Base-by-base conservation (phyloP, 2,797 vertebrate genomes). In the Erpetoichthys calabaricus region DNA sequence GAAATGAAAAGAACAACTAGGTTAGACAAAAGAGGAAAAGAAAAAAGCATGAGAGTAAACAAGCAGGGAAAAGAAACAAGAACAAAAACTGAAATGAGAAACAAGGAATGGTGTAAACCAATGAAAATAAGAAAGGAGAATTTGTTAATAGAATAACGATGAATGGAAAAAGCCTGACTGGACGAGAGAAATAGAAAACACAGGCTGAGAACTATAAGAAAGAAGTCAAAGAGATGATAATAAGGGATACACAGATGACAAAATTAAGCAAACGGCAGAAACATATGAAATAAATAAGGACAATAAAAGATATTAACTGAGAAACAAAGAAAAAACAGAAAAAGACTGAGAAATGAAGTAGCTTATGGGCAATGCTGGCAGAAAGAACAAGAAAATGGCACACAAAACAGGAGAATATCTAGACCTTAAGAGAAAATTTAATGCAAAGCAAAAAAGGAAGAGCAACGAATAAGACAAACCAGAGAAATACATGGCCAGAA, bases 51-150 rank as follows among this genome's bases (percentile, higher is more conserved):
- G 25, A 44, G 46, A 62, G n/a, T n/a, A n/a, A n/a, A n/a, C n/a
- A n/a, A n/a, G 60, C 5, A 68, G 76, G 70, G 75, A 73, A 71
- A 9, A 1, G 44, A 5, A 3, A 49, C 44, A 47, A 52, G 44
- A 59, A 71, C 71, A 60, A 56, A 44, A 46, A 46, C 45, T 25
- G 7, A 42, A 45, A 57, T 47, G 44, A 45, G 57, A 9, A 51
- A 44, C 44, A 50, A 10, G 44, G 10, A 47, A 42, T 54, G 60
- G 57, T 56, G 50, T n/a, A n/a, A n/a, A n/a, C n/a, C n/a, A n/a
- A n/a, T n/a, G n/a, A n/a, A n/a, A n/a, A n/a, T n/a, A n/a, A n/a
- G n/a, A 57, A 41, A n/a, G 8, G 50, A 41, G 53, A 7, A 57
- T 45, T 43, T 5, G 55, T 44, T 9, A 8, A 53, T 5, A 45